Conservation (phyloP, 2,888 invertebrate species). For the Eilema depressum region DNA sequence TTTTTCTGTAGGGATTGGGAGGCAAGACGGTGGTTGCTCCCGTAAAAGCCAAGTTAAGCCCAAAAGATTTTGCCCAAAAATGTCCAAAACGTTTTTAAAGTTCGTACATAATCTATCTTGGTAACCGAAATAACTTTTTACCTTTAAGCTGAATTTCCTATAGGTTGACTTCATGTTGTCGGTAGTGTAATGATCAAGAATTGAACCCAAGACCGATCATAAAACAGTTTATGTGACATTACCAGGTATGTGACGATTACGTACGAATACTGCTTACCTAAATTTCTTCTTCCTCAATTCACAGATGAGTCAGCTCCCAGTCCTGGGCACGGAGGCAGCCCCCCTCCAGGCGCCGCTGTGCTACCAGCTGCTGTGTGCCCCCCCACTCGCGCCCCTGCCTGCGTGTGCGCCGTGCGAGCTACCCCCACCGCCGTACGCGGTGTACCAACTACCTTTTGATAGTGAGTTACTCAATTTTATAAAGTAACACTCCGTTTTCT, state of each 20-base stretch:
- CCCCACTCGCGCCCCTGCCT: slow-evolving; percentile 73
- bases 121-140: too few relatives aligned
- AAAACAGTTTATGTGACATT: too few relatives aligned
- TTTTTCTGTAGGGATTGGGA: background rate
- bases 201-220: too few relatives aligned
- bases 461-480: slow-evolving; percentile 61
- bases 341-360: slow-evolving; percentile 78
- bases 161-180: too few relatives aligned
- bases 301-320: slow-evolving; percentile 81
- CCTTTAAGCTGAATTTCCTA: too few relatives aligned
- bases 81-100: too few relatives aligned
- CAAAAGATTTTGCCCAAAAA: too few relatives aligned
- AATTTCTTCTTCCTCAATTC: slow-evolving; percentile 41
- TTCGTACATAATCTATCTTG: too few relatives aligned
- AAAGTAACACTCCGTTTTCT: too few relatives aligned
- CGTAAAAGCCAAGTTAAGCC: too few relatives aligned
- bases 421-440: slow-evolving; percentile 78
- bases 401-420: slow-evolving; percentile 80
- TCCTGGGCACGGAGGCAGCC: slow-evolving; percentile 73
- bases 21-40: background rate
- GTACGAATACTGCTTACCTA: background rate
- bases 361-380: slow-evolving; percentile 81
- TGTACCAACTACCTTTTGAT: slow-evolving; percentile 79
- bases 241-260: too few relatives aligned
- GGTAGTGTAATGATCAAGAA: too few relatives aligned